Evolutionary conservation across 2,113 vertebrate genomes (phyloP).

Genomic region (Pyrgilauda ruficollis): DNA sequence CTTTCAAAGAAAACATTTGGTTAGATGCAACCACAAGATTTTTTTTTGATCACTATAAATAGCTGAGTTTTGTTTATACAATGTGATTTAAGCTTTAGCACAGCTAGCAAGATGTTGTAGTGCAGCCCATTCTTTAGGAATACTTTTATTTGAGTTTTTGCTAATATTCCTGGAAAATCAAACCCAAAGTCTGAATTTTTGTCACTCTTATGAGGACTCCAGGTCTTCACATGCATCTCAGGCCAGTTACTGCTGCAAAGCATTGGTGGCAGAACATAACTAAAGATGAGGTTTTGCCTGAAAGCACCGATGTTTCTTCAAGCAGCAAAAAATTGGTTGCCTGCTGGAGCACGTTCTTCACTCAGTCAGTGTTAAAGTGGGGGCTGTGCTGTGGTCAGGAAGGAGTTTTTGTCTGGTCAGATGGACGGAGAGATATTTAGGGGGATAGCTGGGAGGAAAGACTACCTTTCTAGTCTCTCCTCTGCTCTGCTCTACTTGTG

Average conservation of each 20-base stretch:
- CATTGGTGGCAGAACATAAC: not conserved
- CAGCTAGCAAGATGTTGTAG: not conserved
- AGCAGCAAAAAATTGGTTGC: not conserved
- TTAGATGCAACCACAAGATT: not conserved
- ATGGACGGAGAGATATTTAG: not conserved
- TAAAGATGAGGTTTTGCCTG: not conserved
- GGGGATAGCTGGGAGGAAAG: not conserved
- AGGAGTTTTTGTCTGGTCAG: not conserved
- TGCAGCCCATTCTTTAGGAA: not conserved
- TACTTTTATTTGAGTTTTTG: not conserved
- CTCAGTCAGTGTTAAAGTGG: not conserved
- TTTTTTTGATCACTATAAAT: slow-evolving; percentile 23
- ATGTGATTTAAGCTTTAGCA: not conserved
- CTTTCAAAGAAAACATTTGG: slow-evolving; percentile 23
- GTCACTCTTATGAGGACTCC: not conserved
- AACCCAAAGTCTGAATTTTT: not conserved
- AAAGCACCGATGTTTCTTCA: not conserved
- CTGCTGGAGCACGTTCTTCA: not conserved
- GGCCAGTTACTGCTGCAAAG: not conserved
- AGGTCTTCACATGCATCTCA: not conserved
- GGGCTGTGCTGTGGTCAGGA: not conserved
- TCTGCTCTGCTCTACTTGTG: not conserved
- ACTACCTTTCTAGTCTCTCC: not conserved
- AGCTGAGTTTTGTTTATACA: not conserved
- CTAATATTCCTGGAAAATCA: not conserved